phyloP scores from a whole-genome alignment of 2,113 vertebrate species.

The Hyaena hyaena region DNA sequence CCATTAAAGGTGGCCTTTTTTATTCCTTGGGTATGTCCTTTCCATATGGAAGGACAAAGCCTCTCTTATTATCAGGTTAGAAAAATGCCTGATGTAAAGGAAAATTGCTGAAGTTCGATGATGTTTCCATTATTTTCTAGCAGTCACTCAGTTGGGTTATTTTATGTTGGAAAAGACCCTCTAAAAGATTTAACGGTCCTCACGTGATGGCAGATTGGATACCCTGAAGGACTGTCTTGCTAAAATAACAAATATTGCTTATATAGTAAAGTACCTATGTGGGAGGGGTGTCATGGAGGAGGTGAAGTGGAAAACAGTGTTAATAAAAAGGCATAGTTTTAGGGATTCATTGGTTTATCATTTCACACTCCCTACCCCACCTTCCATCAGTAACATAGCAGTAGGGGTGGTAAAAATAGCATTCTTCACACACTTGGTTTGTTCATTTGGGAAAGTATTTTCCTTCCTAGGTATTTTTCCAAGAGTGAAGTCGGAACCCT shows the following conservation, averaged over 20 bases:
- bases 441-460: background rate
- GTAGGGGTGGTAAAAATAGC: background rate
- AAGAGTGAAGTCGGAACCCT: background rate
- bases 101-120: background rate
- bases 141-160: conserved; percentile 1
- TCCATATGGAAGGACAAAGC: background rate
- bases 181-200: background rate
- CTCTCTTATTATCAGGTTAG: background rate
- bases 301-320: background rate
- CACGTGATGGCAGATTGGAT: background rate
- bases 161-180: conserved; percentile 49
- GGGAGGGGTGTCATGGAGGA: background rate
- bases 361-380: background rate
- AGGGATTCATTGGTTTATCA: background rate
- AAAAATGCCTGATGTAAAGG: background rate
- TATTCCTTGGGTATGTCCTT: background rate
- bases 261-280: background rate
- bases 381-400: background rate
- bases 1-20: background rate
- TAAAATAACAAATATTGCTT: background rate
- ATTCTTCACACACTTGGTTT: background rate
- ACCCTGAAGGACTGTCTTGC: background rate
- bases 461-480: background rate
- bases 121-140: background rate
- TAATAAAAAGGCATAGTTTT: background rate